Evolutionary conservation across 2,888 invertebrate species (phyloP).

Genomic region (Chrysomela aeneicollis): DNA sequence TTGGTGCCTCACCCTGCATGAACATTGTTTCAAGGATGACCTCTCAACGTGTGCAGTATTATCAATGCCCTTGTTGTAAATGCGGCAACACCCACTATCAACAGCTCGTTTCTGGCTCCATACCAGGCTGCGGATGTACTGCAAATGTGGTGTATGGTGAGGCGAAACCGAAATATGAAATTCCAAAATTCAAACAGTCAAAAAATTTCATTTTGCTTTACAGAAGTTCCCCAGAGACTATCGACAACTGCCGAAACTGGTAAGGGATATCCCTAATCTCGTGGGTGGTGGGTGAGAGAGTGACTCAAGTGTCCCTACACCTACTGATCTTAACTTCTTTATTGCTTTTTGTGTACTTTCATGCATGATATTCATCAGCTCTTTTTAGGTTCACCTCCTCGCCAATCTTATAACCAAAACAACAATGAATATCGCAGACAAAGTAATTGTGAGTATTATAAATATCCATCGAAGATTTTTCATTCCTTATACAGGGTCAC

Average conservation of each 20-base stretch:
- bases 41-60: conserved; percentile 35
- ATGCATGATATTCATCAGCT: neutral
- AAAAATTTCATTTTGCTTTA: neutral
- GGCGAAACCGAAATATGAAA: neutral
- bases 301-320: neutral
- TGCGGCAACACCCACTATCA: conserved; percentile 41
- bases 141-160: neutral
- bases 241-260: neutral
- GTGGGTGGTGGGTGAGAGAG: neutral
- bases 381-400: neutral
- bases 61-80: conserved; percentile 33
- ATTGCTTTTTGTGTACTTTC: neutral
- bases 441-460: neutral
- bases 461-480: too few species aligned
- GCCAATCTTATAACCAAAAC: neutral
- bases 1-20: too few species aligned
- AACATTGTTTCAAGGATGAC: neutral
- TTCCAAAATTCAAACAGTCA: neutral
- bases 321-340: neutral
- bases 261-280: neutral
- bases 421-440: neutral
- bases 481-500: too few species aligned
- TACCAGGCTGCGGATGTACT: conserved; percentile 1
- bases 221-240: neutral
- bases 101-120: conserved; percentile 27